Evolutionary conservation across 37 sponge, comb jelly and placozoan genomes (phyloP).

Genomic region (Geodia barretti): DNA sequence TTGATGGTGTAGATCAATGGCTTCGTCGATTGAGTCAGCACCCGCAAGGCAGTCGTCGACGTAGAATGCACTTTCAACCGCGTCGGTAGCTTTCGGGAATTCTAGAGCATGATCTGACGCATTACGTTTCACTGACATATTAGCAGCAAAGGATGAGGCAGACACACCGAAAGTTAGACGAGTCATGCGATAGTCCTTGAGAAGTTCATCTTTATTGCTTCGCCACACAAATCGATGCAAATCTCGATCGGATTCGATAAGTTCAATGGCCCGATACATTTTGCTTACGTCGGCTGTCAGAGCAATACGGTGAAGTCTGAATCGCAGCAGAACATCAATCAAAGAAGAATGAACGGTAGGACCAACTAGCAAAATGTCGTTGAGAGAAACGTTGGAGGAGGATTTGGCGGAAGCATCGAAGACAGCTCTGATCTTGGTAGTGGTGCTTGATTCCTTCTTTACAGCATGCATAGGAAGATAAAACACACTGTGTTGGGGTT

Average conservation of each 20-base stretch:
- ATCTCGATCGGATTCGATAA: conserved; percentile 21
- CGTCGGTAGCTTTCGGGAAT: conserved; percentile 3
- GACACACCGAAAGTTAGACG: conserved; percentile 54
- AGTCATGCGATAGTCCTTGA: conserved; percentile 51
- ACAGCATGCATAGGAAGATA: conserved; percentile 43
- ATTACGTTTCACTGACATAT: conserved; percentile 58
- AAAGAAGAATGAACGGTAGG: conserved; percentile 37
- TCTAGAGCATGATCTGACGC: conserved; percentile 1
- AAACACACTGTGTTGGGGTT: conserved; percentile 36
- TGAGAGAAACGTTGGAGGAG: conserved; percentile 33
- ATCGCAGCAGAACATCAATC: conserved; percentile 40
- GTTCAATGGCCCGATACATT: conserved; percentile 34
- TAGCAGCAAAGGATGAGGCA: conserved; percentile 49
- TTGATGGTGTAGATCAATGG: conserved; percentile 17
- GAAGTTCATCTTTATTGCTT: background rate
- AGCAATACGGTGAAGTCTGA: conserved; percentile 26
- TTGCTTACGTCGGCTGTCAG: conserved; percentile 37
- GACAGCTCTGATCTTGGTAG: conserved; percentile 38
- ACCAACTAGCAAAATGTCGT: conserved; percentile 33
- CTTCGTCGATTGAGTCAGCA: conserved; percentile 28
- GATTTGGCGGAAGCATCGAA: conserved; percentile 47
- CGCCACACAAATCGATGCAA: conserved; percentile 52
- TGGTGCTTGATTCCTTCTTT: conserved; percentile 48
- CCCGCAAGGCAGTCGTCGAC: conserved; percentile 35
- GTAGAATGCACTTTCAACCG: conserved; percentile 20